Percentiles rank a stretch among this genome's conserved stretches.
These are phyloP conservation scores for Drosophila ficusphila DNA, from an alignment of 1,140 invertebrate genomes.

Conservation along the genomic window DNA sequence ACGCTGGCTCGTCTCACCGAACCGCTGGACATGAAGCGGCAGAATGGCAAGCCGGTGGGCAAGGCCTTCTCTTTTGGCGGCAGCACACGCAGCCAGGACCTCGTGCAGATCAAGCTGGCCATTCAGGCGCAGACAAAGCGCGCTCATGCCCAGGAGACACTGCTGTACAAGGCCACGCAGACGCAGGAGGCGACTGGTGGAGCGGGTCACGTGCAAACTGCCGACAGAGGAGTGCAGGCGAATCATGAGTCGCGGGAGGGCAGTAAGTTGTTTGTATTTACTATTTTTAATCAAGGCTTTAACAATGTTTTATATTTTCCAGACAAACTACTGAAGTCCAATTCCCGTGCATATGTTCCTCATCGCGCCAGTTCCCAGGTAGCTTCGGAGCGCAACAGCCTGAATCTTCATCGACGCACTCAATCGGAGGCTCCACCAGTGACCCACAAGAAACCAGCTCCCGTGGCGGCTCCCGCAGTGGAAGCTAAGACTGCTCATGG, in stretches of 20 bases:
- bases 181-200: constrained; percentile 53
- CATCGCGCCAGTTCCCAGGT: constrained; percentile 67
- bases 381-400: constrained; percentile 57
- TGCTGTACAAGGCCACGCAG: constrained; percentile 76
- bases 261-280: constrained; percentile 35
- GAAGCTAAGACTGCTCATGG: constrained; percentile 7
- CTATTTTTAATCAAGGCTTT: too few species aligned
- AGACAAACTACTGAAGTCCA: constrained; percentile 67
- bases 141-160: constrained; percentile 70
- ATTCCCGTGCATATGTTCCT: constrained; percentile 75
- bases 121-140: constrained; percentile 85
- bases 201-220: constrained; percentile 59
- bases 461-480: background rate
- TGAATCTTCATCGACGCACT: constrained; percentile 69
- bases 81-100: constrained; percentile 85
- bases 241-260: constrained; percentile 70
- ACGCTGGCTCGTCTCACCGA: constrained; percentile 86
- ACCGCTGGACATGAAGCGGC: constrained; percentile 70
- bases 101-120: constrained; percentile 86
- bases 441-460: constrained; percentile 35
- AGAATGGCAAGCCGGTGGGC: constrained; percentile 60
- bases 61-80: constrained; percentile 79
- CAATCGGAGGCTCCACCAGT: constrained; percentile 73
- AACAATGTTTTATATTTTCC: background rate
- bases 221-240: constrained; percentile 74